Evolutionary conservation across 2,797 vertebrate genomes (phyloP).

Genomic region (Poeciliopsis gracilis): DNA sequence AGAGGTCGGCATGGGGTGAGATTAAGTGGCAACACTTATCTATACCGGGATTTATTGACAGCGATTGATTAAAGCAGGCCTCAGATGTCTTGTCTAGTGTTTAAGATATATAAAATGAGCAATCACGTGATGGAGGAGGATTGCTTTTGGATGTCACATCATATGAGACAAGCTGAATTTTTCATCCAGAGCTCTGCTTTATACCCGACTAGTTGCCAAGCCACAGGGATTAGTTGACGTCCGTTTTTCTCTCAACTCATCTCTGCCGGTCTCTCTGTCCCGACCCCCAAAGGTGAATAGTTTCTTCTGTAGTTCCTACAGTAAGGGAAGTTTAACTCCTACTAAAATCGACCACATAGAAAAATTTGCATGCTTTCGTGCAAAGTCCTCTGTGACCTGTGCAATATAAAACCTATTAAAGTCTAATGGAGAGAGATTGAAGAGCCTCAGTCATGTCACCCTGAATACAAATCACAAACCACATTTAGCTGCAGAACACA

Average conservation of each 20-base stretch:
- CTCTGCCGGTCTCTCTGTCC: slow-evolving; percentile 22
- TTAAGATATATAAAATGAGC: slow-evolving; percentile 38
- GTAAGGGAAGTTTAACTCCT: slow-evolving; percentile 21
- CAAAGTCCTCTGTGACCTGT: slow-evolving; percentile 49
- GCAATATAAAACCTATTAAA: slow-evolving; percentile 56
- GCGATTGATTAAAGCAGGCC: slow-evolving; percentile 46
- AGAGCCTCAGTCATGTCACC: slow-evolving; percentile 43
- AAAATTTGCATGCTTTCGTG: slow-evolving; percentile 44
- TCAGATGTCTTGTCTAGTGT: slow-evolving; percentile 25
- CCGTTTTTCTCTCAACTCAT: slow-evolving; percentile 27
- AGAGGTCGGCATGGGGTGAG: slow-evolving; percentile 40
- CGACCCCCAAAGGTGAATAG: slow-evolving; percentile 48
- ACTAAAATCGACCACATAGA: slow-evolving; percentile 20
- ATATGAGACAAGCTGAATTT: slow-evolving; percentile 24
- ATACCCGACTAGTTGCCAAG: slow-evolving; percentile 29
- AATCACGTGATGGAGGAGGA: slow-evolving; percentile 8
- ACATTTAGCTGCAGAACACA: slow-evolving; percentile 42
- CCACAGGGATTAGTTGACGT: slow-evolving; percentile 40
- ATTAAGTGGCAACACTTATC: slow-evolving; percentile 46
- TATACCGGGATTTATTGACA: slow-evolving; percentile 46
- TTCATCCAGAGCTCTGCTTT: slow-evolving; percentile 31
- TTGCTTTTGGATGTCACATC: slow-evolving; percentile 22
- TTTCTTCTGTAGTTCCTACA: slow-evolving; percentile 17
- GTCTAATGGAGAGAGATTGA: slow-evolving; percentile 62
- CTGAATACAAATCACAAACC: slow-evolving; percentile 62